Base-by-base conservation (phyloP, 2,888 invertebrate genomes). In the Pomacea canaliculata region DNA sequence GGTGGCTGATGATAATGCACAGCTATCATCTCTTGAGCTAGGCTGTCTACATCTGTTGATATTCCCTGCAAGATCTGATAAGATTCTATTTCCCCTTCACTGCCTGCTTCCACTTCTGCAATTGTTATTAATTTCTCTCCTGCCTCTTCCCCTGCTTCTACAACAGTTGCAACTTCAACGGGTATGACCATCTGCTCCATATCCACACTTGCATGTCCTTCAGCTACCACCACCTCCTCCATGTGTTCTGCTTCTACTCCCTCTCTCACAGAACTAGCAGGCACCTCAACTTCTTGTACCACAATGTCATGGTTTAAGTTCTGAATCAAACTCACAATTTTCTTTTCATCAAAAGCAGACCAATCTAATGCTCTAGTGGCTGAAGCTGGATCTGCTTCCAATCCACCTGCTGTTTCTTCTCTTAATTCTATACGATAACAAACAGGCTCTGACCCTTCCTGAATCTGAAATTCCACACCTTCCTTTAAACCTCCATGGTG, bases 271-370 rank as follows among this genome's bases (percentile, higher is more conserved):
- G 62, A 69, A 48, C 67, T 60, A 1, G 73, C 37, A 18, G 72
- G 49, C n/a, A 78, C 71, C 70, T 78, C 70, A 10, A 75, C 70
- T 56, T 80, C 73, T 66, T 79, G 79, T n/a, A 79, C 76, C 7
- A 79, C 77, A 4, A 79, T 72, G 62, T 70, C 76, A 48, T 51
- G 72, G 66, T 76, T 77, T 8, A 86, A 76, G 78, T 83, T 84
- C 72, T 84, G 83, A 13, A 85, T 85, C 12, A 85, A 67, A 16
- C 83, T 82, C 16, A 85, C 82, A 56, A 86, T 85, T 76, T 85
- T 84, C 73, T 82, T 83, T 70, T 86, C 83, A 62, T 81, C 78
- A 19, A 76, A 48, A 2, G 77, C 51, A 8, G 76, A 67, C 48
- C 73, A 62, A 48, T 78, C 79, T 49, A 74, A n/a, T 37, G 60